Evolutionary conservation across 2,113 vertebrate species (phyloP).

Genomic region (Tachysurus fulvidraco): DNA sequence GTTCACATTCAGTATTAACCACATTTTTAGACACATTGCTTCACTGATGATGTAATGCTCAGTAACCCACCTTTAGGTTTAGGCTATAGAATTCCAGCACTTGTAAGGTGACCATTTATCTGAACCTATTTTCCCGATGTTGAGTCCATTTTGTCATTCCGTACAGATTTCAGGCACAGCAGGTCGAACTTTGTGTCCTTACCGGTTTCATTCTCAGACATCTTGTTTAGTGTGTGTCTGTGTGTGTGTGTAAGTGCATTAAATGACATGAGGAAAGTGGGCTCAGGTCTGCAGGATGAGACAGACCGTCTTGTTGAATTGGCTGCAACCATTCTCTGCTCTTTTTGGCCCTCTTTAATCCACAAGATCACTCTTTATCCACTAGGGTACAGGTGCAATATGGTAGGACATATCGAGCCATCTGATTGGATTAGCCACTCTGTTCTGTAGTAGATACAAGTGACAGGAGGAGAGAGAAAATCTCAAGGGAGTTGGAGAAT

Average conservation of each 20-base stretch:
- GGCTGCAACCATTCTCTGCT: slow-evolving; percentile 67
- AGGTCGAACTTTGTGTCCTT: neutral
- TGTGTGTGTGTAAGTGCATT: slow-evolving; percentile 32
- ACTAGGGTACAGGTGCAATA: slow-evolving; percentile 67
- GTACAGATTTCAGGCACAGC: slow-evolving; percentile 18
- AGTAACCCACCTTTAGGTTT: neutral
- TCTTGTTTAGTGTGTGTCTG: slow-evolving; percentile 49
- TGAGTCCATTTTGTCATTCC: neutral
- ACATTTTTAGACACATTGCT: neutral
- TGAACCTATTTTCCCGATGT: neutral
- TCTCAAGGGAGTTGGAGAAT: slow-evolving; percentile 37
- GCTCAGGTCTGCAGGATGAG: slow-evolving; percentile 65
- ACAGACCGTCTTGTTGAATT: slow-evolving; percentile 78
- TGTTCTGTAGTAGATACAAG: slow-evolving; percentile 65
- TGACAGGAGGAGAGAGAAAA: slow-evolving; percentile 66
- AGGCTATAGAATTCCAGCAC: neutral
- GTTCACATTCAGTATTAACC: neutral
- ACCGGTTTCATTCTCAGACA: slow-evolving; percentile 23
- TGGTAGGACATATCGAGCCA: slow-evolving; percentile 69
- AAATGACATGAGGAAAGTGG: slow-evolving; percentile 63
- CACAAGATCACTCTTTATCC: slow-evolving; percentile 81
- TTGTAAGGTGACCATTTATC: neutral
- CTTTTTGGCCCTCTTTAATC: slow-evolving; percentile 75
- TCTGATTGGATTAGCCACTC: slow-evolving; percentile 74
- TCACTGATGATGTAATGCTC: neutral